Conservation (phyloP, 2,113 vertebrate genomes). For the Aplodontia rufa region DNA sequence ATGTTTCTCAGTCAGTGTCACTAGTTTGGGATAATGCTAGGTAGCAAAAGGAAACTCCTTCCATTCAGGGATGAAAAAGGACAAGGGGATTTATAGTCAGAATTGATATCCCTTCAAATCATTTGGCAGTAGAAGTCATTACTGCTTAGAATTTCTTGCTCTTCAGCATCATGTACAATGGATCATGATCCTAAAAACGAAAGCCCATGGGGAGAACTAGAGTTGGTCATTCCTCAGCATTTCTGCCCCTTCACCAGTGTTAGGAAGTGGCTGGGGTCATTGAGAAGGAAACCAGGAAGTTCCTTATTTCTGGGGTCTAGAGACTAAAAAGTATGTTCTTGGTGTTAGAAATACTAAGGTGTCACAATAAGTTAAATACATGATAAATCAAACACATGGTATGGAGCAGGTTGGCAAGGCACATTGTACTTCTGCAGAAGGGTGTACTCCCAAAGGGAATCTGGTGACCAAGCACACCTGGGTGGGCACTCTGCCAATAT, state of each 20-base stretch:
- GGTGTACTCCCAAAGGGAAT: too few species aligned
- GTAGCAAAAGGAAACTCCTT: not conserved
- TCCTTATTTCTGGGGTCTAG: not conserved
- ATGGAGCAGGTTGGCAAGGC: too few species aligned
- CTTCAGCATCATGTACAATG: not conserved
- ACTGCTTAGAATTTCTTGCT: not conserved
- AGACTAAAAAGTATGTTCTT: not conserved
- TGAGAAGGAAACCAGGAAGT: not conserved
- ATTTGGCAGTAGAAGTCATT: not conserved
- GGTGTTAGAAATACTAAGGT: too few species aligned
- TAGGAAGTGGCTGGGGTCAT: not conserved
- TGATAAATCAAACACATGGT: too few species aligned
- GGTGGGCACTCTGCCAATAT: too few species aligned
- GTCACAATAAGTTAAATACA: too few species aligned
- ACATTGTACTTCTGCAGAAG: too few species aligned
- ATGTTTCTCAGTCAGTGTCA: too few species aligned
- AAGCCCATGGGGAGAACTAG: not conserved
- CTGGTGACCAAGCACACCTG: too few species aligned
- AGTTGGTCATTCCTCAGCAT: not conserved
- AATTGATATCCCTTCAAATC: not conserved
- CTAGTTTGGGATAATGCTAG: not conserved
- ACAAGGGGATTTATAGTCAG: not conserved
- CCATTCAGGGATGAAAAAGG: not conserved
- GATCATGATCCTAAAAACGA: not conserved
- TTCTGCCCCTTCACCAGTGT: not conserved